Conservation (phyloP, 2,888 invertebrate species). For the Eucera pruinosa region DNA sequence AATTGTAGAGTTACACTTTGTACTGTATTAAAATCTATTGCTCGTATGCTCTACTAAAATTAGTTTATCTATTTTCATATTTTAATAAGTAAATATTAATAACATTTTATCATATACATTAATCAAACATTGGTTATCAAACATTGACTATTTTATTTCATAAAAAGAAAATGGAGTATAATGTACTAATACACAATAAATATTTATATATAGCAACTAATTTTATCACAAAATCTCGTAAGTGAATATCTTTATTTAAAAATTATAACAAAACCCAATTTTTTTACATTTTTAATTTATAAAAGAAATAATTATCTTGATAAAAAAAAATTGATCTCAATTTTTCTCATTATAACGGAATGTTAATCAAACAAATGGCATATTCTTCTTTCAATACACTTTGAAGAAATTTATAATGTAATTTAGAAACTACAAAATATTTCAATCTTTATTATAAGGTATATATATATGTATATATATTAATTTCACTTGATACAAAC, state of each 20-base stretch:
- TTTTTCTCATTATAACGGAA: not conserved
- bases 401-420: not conserved
- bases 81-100: too few species aligned
- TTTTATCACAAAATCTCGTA: not conserved
- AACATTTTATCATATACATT: too few species aligned
- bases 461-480: slow-evolving; percentile 16
- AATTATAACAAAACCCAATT: not conserved
- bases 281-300: not conserved
- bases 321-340: not conserved
- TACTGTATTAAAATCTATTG: too few species aligned
- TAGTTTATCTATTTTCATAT: too few species aligned
- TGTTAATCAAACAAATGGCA: not conserved
- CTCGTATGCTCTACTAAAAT: too few species aligned
- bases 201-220: not conserved
- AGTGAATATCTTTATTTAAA: not conserved
- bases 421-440: slow-evolving; percentile 1
- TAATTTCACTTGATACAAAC: not conserved
- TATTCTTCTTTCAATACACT: not conserved
- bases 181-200: not conserved
- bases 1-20: too few species aligned
- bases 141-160: too few species aligned
- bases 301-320: not conserved
- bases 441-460: not conserved
- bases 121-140: too few species aligned
- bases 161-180: not conserved